These are phyloP conservation scores for Epinephelus lanceolatus DNA, from an alignment of 2,113 vertebrate genomes.

Conservation along the genomic window DNA sequence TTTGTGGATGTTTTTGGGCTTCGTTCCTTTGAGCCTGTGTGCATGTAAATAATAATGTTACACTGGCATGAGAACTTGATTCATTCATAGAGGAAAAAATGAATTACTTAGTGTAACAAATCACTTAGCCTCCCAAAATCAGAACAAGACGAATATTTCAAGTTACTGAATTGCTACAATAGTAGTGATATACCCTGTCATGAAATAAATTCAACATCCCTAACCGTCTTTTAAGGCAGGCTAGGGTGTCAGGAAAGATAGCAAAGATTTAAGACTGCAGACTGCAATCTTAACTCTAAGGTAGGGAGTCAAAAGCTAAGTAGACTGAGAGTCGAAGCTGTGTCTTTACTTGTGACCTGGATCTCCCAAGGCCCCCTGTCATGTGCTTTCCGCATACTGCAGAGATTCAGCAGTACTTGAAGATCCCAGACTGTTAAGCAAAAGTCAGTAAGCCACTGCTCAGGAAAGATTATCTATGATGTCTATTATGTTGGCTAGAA, in stretches of 20 bases:
- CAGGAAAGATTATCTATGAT: neutral
- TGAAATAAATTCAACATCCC: neutral
- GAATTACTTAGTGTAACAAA: neutral
- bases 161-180: neutral
- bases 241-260: neutral
- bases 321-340: neutral
- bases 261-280: neutral
- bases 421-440: conserved; percentile 5
- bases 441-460: neutral
- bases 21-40: conserved; percentile 38
- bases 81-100: neutral
- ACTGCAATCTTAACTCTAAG: neutral
- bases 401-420: conserved; percentile 25
- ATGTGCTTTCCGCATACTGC: conserved; percentile 37
- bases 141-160: neutral
- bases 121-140: neutral
- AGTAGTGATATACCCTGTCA: neutral
- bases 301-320: conserved; percentile 6
- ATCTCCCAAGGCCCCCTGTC: conserved; percentile 22
- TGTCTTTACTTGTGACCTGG: conserved; percentile 53
- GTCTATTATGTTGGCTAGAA: neutral
- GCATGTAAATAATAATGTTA: conserved; percentile 48
- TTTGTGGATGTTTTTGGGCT: conserved; percentile 46
- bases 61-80: neutral
- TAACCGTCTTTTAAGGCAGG: neutral